These are phyloP conservation scores for Odontamblyopus lacepedii DNA, from an alignment of 2,797 vertebrate species.

Conservation along the genomic window DNA sequence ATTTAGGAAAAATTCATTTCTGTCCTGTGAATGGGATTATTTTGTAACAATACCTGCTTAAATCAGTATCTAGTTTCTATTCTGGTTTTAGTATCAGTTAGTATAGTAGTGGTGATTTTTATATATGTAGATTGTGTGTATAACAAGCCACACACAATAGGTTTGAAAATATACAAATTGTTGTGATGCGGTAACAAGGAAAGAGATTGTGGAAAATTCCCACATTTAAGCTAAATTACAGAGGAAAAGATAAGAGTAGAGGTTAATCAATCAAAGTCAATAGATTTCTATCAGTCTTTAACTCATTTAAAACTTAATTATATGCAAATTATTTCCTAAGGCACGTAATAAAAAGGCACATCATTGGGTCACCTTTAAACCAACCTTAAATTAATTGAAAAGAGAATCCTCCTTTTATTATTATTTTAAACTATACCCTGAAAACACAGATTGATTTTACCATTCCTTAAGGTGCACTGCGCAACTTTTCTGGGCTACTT, in stretches of 20 bases:
- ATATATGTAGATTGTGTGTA: not conserved
- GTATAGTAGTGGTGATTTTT: too few species aligned
- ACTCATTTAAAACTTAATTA: constrained; percentile 43
- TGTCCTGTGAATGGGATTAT: too few species aligned
- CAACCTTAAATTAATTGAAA: not conserved
- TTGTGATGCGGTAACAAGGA: not conserved
- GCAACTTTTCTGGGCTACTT: too few species aligned
- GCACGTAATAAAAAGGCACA: constrained; percentile 20
- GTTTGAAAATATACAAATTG: not conserved
- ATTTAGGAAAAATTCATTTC: too few species aligned
- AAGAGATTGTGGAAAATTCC: constrained; percentile 4
- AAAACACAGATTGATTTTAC: too few species aligned
- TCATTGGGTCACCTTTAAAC: constrained; percentile 14
- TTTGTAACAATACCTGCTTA: too few species aligned
- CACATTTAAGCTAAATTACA: constrained; percentile 7
- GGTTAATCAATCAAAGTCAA: constrained; percentile 28
- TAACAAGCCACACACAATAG: not conserved
- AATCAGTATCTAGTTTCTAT: too few species aligned
- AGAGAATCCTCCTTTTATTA: not conserved
- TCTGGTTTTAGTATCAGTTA: too few species aligned
- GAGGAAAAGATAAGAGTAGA: not conserved
- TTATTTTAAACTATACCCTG: constrained; percentile 1
- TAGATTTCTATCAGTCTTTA: constrained; percentile 42
- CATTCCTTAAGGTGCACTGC: too few species aligned
- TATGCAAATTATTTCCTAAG: constrained; percentile 44